Percentiles rank a stretch among this genome's conserved stretches.
phyloP scores from a whole-genome alignment of 2,888 invertebrate species.

The Cosmopolites sordidus region DNA sequence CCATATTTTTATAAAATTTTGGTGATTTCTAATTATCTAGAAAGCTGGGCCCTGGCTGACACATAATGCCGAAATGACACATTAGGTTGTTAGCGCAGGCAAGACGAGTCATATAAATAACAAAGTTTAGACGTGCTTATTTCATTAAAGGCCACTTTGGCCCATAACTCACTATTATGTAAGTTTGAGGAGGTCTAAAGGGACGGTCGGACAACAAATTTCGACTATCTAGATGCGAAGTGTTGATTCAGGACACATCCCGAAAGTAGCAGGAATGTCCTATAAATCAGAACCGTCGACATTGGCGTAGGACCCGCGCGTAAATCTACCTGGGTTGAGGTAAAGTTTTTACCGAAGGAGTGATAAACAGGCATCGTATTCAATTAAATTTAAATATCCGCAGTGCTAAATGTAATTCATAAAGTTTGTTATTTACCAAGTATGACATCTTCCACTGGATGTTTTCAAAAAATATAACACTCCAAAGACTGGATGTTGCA shows the following conservation, averaged over 20 bases:
- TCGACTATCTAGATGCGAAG: conserved; percentile 37
- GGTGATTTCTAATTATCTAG: neutral
- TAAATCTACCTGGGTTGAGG: too few relatives aligned
- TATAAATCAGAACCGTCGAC: conserved; percentile 35
- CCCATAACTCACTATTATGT: conserved; percentile 21
- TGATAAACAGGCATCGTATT: too few relatives aligned
- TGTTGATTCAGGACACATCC: conserved; percentile 43
- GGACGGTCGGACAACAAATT: conserved; percentile 21
- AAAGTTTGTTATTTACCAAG: too few relatives aligned
- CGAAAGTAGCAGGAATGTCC: conserved; percentile 39
- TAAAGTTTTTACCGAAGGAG: too few relatives aligned
- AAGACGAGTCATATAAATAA: conserved; percentile 11
- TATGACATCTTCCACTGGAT: too few relatives aligned
- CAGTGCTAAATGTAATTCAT: too few relatives aligned
- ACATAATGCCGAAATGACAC: conserved; percentile 2
- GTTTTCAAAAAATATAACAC: too few relatives aligned
- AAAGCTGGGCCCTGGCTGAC: neutral
- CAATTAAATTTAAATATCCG: neutral
- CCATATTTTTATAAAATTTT: too few relatives aligned
- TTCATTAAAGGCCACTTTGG: conserved; percentile 12
- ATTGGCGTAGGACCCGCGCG: neutral
- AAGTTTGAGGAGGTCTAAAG: conserved; percentile 22
- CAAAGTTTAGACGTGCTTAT: conserved; percentile 17
- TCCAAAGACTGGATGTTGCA: too few relatives aligned
- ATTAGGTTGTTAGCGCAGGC: conserved; percentile 1